Conservation (phyloP, 2,797 vertebrate genomes). For the Cottoperca gobio region DNA sequence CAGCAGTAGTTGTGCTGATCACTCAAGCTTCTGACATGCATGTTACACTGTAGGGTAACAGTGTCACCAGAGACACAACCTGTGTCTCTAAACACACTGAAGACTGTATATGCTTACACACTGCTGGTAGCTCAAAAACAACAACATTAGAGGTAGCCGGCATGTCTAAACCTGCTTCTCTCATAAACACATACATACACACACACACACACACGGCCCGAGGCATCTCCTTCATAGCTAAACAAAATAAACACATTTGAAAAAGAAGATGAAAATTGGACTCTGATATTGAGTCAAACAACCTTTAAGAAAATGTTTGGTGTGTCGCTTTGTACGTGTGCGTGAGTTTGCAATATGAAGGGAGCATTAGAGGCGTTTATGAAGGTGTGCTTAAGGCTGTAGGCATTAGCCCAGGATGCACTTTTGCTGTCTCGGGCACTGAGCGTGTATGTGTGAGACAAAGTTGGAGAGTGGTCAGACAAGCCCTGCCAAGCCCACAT, state of each 20-base stretch:
- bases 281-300: constrained; percentile 7
- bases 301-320: not conserved
- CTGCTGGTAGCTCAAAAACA: constrained; percentile 35
- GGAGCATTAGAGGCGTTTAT: not conserved
- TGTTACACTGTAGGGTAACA: not conserved
- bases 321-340: not conserved
- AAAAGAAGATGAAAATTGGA: constrained; percentile 5
- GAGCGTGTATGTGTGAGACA: constrained; percentile 2
- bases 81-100: not conserved
- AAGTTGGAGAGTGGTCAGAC: constrained; percentile 47
- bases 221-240: constrained; percentile 34
- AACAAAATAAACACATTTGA: constrained; percentile 24
- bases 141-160: constrained; percentile 25
- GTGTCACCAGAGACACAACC: not conserved
- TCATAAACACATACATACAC: not conserved
- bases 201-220: constrained; percentile 40
- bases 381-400: constrained; percentile 13
- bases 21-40: not conserved
- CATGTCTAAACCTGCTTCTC: constrained; percentile 49
- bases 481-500: constrained; percentile 75
- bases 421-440: not conserved
- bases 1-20: constrained; percentile 5
- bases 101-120: constrained; percentile 20
- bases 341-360: not conserved
- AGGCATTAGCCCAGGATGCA: constrained; percentile 14